These are phyloP conservation scores for Pangasianodon hypophthalmus DNA, from an alignment of 2,113 vertebrate genomes.

Conservation along the genomic window DNA sequence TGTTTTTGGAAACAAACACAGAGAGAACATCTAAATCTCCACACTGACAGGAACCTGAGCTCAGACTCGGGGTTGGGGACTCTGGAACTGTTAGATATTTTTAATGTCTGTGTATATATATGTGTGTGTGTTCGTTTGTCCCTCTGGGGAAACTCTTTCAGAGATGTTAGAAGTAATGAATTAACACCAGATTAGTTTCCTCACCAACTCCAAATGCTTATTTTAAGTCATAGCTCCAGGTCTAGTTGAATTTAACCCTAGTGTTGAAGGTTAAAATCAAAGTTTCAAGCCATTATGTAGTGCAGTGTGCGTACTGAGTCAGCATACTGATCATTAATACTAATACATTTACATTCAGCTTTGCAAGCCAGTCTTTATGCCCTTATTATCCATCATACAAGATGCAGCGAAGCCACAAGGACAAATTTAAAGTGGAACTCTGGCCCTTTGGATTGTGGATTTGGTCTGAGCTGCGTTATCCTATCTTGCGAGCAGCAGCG, in stretches of 20 bases:
- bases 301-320: not conserved
- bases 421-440: constrained; percentile 30
- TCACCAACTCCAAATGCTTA: not conserved
- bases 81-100: not conserved
- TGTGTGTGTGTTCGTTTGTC: too few species aligned
- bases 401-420: constrained; percentile 36
- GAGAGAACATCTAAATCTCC: not conserved
- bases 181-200: too few species aligned
- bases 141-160: not conserved
- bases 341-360: constrained; percentile 18
- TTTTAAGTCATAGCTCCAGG: not conserved
- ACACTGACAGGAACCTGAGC: not conserved
- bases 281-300: not conserved
- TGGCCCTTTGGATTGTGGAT: constrained; percentile 36
- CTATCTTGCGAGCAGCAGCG: constrained; percentile 39
- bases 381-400: constrained; percentile 25
- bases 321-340: constrained; percentile 17
- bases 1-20: not conserved
- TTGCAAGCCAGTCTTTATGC: constrained; percentile 19
- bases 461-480: constrained; percentile 16
- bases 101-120: not conserved
- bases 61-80: not conserved
- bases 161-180: not conserved
- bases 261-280: constrained; percentile 18
- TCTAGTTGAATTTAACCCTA: not conserved